A percentile compares a stretch with the other conserved stretches of the same genome.
Evolutionary conservation across 2,797 vertebrate genomes (phyloP).

Genomic region (Loris lydekkerianus): DNA sequence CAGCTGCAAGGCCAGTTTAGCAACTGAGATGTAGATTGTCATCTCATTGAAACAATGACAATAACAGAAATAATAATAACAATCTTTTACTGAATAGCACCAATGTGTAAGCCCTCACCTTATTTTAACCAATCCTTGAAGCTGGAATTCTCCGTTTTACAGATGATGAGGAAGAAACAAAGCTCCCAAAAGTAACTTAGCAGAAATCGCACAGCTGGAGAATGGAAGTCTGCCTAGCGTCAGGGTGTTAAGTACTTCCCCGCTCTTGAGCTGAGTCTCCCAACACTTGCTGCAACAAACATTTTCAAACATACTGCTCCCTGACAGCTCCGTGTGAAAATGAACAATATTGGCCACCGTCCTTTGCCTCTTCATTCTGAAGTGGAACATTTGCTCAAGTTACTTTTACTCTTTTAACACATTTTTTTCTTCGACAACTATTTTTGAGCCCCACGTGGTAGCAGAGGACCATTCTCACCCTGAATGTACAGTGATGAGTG

Average conservation of each 20-base stretch:
- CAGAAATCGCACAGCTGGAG: background rate
- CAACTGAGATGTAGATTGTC: background rate
- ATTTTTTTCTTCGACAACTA: constrained; percentile 30
- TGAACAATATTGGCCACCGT: background rate
- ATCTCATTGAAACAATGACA: background rate
- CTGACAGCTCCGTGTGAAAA: background rate
- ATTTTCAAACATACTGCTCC: background rate
- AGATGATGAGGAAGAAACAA: constrained; percentile 3
- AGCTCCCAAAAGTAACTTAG: background rate
- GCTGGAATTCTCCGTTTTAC: background rate
- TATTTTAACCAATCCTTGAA: background rate
- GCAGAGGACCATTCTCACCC: background rate
- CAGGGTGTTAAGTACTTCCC: background rate
- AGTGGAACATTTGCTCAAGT: background rate
- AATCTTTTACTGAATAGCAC: background rate
- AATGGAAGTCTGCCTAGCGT: background rate
- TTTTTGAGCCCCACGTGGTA: background rate
- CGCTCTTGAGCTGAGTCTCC: background rate
- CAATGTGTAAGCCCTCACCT: background rate
- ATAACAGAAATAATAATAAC: background rate
- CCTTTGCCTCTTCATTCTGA: background rate
- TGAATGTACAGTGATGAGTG: background rate
- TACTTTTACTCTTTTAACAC: background rate
- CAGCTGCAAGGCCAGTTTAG: background rate
- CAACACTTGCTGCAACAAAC: background rate